Evolutionary conservation across 2,113 vertebrate species (phyloP), one percentile per base, ranked within the genome.

Genomic region (Ellobius talpinus): DNA sequence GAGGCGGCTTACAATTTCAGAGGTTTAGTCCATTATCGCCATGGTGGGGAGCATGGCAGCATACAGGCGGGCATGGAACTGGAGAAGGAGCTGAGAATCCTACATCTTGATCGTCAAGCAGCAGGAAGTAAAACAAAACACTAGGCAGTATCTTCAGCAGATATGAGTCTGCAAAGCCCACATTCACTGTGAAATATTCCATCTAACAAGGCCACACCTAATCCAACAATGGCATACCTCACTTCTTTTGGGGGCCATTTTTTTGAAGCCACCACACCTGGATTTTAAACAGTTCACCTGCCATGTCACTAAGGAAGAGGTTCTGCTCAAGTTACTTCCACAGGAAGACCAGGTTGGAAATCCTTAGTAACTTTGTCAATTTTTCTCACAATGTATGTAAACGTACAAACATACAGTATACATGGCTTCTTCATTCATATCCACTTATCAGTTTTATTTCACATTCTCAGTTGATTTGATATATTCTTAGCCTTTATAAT

Each of bases 391-490:
- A 66, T 84, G 12, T 31, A 29, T 33, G 33, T 33, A 68, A 16
- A 31, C 1, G 12, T 31, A 68, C 2, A 66, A 4, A 66, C 10
- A 31, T 63, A 24, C 8, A 45, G 61, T 63, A 55, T 2, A 76
- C 52, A 8, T 26, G 0, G 81, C 19, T 72, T 42, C 50, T 93
- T 87, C 78, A 29, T 63, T 36, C 3, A n/a, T 2, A 50, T 55
- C 11, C 70, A 87, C 65, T 81, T 89, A 6, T 50, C 74, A 91
- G 65, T 70, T 95, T 91, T 24, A 89, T 89, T 91, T 81, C 63
- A 72, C 10, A 77, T 31, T 76, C 24, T 66, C 26, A 76, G 16
- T 82, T 58, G 7, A 19, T 55, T 4, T 0, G n/a, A 47, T 70
- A 36, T 93, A 92, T 81, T 78, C 7, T 73, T 52, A 9, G 4